Evolutionary conservation across 2,888 invertebrate species (phyloP), one percentile per base, ranked within the genome.

Genomic region (Crocallis elinguaria): DNA sequence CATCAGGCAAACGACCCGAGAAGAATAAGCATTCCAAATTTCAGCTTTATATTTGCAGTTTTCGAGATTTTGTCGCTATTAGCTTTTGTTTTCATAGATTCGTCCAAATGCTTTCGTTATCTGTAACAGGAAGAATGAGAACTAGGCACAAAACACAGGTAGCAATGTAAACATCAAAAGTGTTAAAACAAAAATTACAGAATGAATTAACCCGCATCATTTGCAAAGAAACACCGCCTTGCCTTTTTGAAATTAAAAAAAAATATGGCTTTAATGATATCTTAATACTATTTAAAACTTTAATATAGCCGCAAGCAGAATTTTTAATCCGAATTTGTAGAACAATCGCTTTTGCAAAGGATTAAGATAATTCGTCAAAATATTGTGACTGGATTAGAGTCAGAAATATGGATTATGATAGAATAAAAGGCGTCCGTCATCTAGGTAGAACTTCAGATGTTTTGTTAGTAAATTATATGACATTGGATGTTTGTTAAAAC

Each of bases 281-380:
- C n/a, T 25, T 25, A 1, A 3, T n/a, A 9, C 9, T 9, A 9
- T 7, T 7, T 1, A n/a, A n/a, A n/a, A n/a, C 1, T 25, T 25
- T 8, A 25, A 30, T n/a, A 29, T 27, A 14, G 9, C n/a, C n/a
- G n/a, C n/a, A n/a, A 33, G 21, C 29, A 14, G 19, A 12, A 0
- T 0, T 14, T 33, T 17, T 37, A 43, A 50, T 43, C 49, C 43
- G 49, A 49, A 43, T 49, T 37, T 12, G 1, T n/a, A 11, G 19
- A 29, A 49, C 43, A 44, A 27, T 39, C 2, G 23, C 23, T 25
- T 30, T 16, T 3, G 35, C 9, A 7, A 17, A 1, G n/a, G 50
- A 44, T 51, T 51, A 33, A 19, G 39, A 39, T 45, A 41, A 29
- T 27, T 21, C 21, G 35, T 3, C 45, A 51, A 27, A 51, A 51